Percentiles rank a stretch among this genome's conserved stretches.
Evolutionary conservation across 2,113 vertebrate species (phyloP).

Genomic region (human): DNA sequence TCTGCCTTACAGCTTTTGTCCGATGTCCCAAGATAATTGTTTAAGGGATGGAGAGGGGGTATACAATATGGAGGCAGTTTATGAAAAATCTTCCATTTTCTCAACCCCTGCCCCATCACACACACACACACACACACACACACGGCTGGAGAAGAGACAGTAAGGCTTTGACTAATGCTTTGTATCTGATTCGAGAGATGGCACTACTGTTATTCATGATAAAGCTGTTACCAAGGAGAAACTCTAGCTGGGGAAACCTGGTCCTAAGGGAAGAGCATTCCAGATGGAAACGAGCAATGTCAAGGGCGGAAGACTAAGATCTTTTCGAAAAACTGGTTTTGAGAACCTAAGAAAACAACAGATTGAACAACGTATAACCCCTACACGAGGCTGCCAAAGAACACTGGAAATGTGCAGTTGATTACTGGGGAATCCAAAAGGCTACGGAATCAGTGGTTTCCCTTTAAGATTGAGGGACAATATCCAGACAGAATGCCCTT

Average conservation of each 20-base stretch:
- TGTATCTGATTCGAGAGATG: not conserved
- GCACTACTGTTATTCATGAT: not conserved
- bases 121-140: not conserved
- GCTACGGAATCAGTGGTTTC: not conserved
- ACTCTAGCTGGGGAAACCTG: not conserved
- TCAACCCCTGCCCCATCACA: too few species aligned
- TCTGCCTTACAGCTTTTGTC: not conserved
- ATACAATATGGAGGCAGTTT: not conserved
- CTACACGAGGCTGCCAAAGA: not conserved
- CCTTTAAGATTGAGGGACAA: not conserved
- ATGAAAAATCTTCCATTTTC: not conserved
- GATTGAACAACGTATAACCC: not conserved
- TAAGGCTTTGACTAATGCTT: not conserved
- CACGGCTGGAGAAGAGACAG: not conserved
- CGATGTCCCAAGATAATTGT: not conserved
- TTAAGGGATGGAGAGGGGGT: not conserved
- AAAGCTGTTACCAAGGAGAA: not conserved
- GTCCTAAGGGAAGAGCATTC: not conserved
- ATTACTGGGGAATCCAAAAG: not conserved
- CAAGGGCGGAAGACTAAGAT: not conserved
- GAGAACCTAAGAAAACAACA: not conserved
- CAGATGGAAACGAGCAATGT: not conserved
- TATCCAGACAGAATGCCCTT: not conserved
- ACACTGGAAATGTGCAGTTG: not conserved
- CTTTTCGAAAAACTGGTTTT: not conserved